Base-by-base conservation (phyloP, 2,888 invertebrate species). In the Bembecia ichneumoniformis region DNA sequence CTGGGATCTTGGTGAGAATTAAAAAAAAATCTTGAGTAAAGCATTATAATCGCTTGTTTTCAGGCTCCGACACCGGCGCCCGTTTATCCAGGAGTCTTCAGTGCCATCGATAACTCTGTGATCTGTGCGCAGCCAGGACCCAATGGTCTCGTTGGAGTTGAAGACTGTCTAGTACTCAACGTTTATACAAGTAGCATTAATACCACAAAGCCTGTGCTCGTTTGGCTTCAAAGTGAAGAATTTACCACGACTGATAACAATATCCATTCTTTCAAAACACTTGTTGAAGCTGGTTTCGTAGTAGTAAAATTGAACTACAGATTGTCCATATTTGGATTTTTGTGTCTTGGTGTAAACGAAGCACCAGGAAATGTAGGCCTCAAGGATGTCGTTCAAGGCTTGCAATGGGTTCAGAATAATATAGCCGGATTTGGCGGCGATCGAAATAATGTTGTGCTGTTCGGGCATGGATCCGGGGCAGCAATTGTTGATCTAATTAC, bases 361-460 rank as follows among this genome's bases (percentile, higher is more conserved):
- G 90, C 91, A 1, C 91, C 93, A 0, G 96, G 97, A 0, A 97
- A 97, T 70, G 91, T 94, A 57, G 97, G 96, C 0, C 74, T 97
- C 17, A 91, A 92, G 69, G 97, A 97, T 70, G 93, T 97, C 55
- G 89, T 93, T 54, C 88, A 94, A 78, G 95, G 93, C 1, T 77
- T 97, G 49, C 72, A 88, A 55, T 94, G 94, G 94, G 87, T 94
- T 0, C 88, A 90, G 58, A 86, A 90, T 48, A 93, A 96, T 66
- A 93, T 94, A 40, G 80, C 62, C 1, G 81, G 87, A 46, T 95
- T 96, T 67, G 93, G 94, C 7, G 96, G 95, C 1, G 91, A 96
- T 73, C 90, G 91, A 0, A 88, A 89, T 43, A 91, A 92, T 58
- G 89, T 96, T 1, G 92, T 95, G 0, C 71, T 96, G 0, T 88